These are phyloP conservation scores for Carduelis carduelis DNA, from an alignment of 2,797 vertebrate species.

Conservation along the genomic window DNA sequence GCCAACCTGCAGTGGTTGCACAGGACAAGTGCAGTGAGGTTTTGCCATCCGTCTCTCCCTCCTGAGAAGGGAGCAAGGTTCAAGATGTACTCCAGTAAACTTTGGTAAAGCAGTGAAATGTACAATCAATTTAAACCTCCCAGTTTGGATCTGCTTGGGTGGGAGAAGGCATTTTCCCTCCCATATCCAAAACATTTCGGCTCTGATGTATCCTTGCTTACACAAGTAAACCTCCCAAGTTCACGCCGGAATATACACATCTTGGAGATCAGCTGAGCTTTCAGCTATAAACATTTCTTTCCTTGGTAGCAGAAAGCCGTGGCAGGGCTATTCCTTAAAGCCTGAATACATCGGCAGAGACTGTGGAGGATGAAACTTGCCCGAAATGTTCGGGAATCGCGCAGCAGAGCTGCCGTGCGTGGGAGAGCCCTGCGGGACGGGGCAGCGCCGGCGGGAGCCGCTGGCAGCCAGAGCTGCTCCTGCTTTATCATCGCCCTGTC, in stretches of 20 bases:
- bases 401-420: fast-evolving
- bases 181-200: background rate
- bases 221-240: background rate
- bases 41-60: background rate
- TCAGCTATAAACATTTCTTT: background rate
- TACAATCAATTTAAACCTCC: fast-evolving
- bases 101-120: background rate
- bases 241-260: fast-evolving
- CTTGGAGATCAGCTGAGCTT: background rate
- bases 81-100: fast-evolving
- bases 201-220: background rate
- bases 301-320: background rate
- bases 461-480: fast-evolving
- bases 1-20: background rate
- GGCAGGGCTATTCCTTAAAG: background rate
- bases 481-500: fast-evolving
- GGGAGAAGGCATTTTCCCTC: background rate
- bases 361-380: fast-evolving
- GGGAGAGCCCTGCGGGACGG: background rate
- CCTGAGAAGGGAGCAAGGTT: background rate
- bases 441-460: fast-evolving
- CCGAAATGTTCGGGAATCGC: fast-evolving
- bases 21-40: background rate
- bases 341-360: fast-evolving
- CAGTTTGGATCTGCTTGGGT: fast-evolving